A percentile compares a stretch with the other conserved stretches of the same genome.
Conservation (phyloP, 2,113 vertebrate species). For the Nannobrachium achirus region DNA sequence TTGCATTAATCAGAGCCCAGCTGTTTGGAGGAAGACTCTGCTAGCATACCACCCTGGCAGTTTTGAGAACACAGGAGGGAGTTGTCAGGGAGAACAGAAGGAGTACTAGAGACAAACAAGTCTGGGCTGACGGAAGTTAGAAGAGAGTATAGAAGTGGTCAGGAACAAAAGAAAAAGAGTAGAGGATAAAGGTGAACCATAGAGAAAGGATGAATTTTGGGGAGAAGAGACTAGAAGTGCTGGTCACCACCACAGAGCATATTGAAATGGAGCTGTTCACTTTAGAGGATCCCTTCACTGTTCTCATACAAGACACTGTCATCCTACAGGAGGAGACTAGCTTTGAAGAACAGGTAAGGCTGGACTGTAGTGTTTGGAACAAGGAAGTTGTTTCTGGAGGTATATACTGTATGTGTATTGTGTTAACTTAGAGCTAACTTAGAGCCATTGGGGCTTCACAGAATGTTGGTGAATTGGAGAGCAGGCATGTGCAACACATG, state of each 20-base stretch:
- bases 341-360: neutral
- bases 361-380: too few relatives aligned
- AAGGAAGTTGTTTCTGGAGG: too few relatives aligned
- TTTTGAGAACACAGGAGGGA: neutral
- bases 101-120: neutral
- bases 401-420: too few relatives aligned
- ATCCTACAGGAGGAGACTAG: constrained; percentile 6
- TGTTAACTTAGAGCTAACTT: too few relatives aligned
- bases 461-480: too few relatives aligned
- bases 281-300: constrained; percentile 32
- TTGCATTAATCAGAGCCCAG: constrained; percentile 51
- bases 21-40: constrained; percentile 17
- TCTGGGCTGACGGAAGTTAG: neutral
- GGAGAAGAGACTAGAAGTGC: constrained; percentile 12
- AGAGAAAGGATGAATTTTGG: constrained; percentile 33
- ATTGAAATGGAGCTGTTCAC: constrained; percentile 70
- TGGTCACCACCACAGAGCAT: constrained; percentile 51
- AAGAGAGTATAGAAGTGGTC: neutral
- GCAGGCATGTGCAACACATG: too few relatives aligned
- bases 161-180: neutral
- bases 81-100: neutral
- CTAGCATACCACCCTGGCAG: constrained; percentile 5
- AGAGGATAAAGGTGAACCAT: neutral
- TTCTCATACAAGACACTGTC: neutral
- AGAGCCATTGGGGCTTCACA: too few relatives aligned